phyloP scores from a whole-genome alignment of 2,797 vertebrate species.

The Myiotriccus ornatus region DNA sequence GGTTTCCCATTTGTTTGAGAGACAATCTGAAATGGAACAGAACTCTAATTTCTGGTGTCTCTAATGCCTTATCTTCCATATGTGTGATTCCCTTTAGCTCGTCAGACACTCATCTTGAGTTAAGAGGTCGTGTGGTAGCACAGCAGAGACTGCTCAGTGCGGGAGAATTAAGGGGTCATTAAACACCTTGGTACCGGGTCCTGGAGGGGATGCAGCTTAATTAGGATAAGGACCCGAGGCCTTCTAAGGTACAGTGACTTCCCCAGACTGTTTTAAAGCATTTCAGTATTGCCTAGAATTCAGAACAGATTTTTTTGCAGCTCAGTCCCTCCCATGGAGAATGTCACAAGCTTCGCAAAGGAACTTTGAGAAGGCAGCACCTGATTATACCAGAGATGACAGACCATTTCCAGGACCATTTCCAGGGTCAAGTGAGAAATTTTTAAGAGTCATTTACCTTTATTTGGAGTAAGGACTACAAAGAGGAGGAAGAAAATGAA shows the following conservation, averaged over 20 bases:
- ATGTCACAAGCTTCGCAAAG: background rate
- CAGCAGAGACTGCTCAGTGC: background rate
- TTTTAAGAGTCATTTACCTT: background rate
- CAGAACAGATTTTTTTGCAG: background rate
- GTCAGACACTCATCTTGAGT: background rate
- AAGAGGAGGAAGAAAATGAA: background rate
- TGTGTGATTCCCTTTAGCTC: background rate
- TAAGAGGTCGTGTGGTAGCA: background rate
- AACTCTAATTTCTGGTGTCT: background rate
- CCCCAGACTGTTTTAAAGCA: background rate
- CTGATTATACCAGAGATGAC: background rate
- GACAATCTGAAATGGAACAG: background rate
- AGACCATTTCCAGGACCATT: background rate
- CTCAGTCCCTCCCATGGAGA: background rate
- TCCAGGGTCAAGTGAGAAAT: background rate
- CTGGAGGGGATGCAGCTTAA: background rate
- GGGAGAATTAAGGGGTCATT: background rate
- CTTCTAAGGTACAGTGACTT: background rate
- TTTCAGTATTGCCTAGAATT: background rate
- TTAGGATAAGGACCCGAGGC: conserved; percentile 7
- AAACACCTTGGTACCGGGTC: background rate
- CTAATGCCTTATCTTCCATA: background rate
- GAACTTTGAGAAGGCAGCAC: background rate
- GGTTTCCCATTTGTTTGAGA: background rate
- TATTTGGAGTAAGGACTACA: background rate